These are phyloP conservation scores for Byasa hedistus DNA, from an alignment of 2,888 invertebrate genomes.

Conservation along the genomic window DNA sequence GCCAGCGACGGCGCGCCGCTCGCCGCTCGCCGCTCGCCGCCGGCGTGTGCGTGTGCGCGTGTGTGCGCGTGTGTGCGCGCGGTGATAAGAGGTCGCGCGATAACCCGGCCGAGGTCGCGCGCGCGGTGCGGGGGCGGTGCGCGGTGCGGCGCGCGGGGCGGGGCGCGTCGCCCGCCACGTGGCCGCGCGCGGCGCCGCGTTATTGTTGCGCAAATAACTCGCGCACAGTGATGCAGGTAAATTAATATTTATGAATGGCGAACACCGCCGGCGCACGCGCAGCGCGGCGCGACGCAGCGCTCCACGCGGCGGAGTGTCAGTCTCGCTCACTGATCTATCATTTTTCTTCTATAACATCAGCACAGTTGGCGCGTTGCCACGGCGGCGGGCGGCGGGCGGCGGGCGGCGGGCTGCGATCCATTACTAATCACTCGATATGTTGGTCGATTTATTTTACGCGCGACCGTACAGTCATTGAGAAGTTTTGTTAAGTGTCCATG, in stretches of 20 bases:
- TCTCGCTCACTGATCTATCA: neutral
- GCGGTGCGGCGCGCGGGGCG: conserved; percentile 15
- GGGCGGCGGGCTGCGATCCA: no score
- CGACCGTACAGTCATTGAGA: no score
- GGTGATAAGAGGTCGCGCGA: conserved; percentile 44
- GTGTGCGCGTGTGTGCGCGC: conserved; percentile 32
- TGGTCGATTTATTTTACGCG: no score
- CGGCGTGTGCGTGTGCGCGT: conserved; percentile 30
- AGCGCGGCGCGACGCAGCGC: neutral
- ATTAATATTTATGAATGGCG: conserved; percentile 17
- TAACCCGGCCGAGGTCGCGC: conserved; percentile 40
- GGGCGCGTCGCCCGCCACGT: conserved; percentile 14
- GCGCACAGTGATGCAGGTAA: conserved; percentile 4
- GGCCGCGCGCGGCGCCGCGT: conserved; percentile 12
- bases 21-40: conserved; percentile 20
- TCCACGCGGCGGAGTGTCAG: no score
- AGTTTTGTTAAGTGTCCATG: no score
- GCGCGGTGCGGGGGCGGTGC: conserved; percentile 9
- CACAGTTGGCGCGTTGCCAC: conserved; percentile 2
- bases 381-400: neutral
- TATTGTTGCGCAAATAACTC: conserved; percentile 18
- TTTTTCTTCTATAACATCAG: neutral
- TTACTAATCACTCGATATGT: no score
- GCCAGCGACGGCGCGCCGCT: conserved; percentile 30
- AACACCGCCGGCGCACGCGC: neutral